Percentiles rank a stretch among this genome's conserved stretches.
phyloP scores from a whole-genome alignment of 2,113 vertebrate species.

The Ameiurus melas region DNA sequence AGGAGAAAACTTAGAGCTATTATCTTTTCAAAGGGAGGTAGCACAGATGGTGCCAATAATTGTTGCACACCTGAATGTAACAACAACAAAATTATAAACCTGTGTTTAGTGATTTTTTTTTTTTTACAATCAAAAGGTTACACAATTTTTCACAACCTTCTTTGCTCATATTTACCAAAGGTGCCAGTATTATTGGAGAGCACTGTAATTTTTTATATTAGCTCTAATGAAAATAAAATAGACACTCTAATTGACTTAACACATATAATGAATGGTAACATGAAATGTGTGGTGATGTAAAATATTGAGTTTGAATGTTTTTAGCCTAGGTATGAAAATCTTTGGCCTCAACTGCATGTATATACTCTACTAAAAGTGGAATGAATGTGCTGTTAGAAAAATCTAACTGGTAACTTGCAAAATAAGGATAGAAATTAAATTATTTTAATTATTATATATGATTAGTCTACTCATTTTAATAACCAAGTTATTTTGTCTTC shows the following conservation, averaged over 20 bases:
- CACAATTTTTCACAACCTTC: too few species aligned
- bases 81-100: too few species aligned
- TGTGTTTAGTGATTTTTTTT: too few species aligned
- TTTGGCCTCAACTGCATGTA: neutral
- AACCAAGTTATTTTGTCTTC: neutral
- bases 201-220: neutral
- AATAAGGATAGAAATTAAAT: neutral
- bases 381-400: neutral
- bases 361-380: neutral
- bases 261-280: neutral
- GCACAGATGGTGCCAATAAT: too few species aligned
- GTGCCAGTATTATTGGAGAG: too few species aligned
- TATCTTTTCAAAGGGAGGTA: too few species aligned
- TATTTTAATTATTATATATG: neutral
- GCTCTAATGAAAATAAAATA: neutral
- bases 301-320: neutral
- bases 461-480: neutral
- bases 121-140: too few species aligned
- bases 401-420: neutral
- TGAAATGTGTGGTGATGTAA: neutral
- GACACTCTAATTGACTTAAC: neutral
- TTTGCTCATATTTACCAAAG: too few species aligned
- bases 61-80: too few species aligned
- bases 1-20: too few species aligned
- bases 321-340: neutral